Evolutionary conservation across 2,888 invertebrate genomes (phyloP), one percentile per base, ranked within the genome.

Genomic region (Augiades crinisus): DNA sequence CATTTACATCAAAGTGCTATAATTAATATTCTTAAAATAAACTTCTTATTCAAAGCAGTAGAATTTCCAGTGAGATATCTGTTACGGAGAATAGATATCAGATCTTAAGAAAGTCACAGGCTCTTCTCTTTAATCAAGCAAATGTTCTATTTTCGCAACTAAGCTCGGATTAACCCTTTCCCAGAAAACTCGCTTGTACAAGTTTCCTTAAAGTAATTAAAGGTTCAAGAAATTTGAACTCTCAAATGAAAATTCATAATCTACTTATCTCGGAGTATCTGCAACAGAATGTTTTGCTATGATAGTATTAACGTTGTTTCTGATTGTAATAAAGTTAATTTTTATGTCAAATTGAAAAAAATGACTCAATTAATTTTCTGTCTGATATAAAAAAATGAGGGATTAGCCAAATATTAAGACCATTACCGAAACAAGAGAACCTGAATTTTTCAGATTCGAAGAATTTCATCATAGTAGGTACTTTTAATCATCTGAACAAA

Each of bases 161-260:
- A 75, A 74, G 71, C 74, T 75, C 68, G 71, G 75, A 79, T 80
- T 69, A 70, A 68, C 75, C 72, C 77, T 74, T 72, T 72, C 68
- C 62, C 68, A 61, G 68, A 69, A 68, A 70, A 67, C 75, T 73
- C 75, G 75, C 74, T 79, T 78, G 70, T 75, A 76, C 71, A 81
- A 81, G 74, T 81, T 78, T 78, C 71, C 70, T 70, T 72, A 80
- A 81, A 79, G 79, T 80, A 81, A 81, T 82, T 80, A 81, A 79
- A 75, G 78, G 76, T 78, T 74, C 70, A 75, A 74, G 72, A 72
- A 78, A 76, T 81, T 81, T 75, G 67, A 76, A 77, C 77, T 77
- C 70, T 59, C 67, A 67, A 74, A 76, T 73, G 69, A 75, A 79
- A 80, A 74, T 78, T 77, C 72, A 78, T 77, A 76, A 75, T 77